These are phyloP conservation scores for Tursiops truncatus DNA, from an alignment of 2,113 vertebrate species.

Conservation along the genomic window DNA sequence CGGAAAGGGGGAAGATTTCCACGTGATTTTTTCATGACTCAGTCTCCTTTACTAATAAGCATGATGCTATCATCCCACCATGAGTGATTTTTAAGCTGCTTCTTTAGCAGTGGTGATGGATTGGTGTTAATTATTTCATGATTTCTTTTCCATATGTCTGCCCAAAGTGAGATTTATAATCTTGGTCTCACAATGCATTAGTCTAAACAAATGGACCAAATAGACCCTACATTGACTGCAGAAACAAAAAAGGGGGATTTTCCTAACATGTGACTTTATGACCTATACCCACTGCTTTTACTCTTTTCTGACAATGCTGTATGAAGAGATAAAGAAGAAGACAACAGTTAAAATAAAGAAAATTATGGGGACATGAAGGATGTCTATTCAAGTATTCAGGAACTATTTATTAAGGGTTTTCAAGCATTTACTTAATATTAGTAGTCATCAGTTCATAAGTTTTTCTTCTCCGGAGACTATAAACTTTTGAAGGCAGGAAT, in stretches of 20 bases:
- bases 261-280: not conserved
- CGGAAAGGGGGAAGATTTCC: not conserved
- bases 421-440: not conserved
- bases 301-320: not conserved
- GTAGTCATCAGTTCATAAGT: not conserved
- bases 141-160: not conserved
- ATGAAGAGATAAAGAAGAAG: not conserved
- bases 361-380: not conserved
- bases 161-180: not conserved
- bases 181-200: not conserved
- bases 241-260: not conserved
- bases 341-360: not conserved
- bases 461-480: not conserved
- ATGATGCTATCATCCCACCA: not conserved
- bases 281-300: not conserved
- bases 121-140: not conserved
- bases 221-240: not conserved
- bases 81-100: not conserved
- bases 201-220: not conserved
- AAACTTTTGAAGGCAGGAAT: not conserved
- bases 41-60: not conserved
- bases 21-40: not conserved
- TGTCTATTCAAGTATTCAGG: not conserved
- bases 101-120: not conserved
- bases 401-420: constrained; percentile 7